Evolutionary conservation across 1,140 invertebrate species (phyloP), one percentile per base, ranked within the genome.

Genomic region (Drosophila tani): DNA sequence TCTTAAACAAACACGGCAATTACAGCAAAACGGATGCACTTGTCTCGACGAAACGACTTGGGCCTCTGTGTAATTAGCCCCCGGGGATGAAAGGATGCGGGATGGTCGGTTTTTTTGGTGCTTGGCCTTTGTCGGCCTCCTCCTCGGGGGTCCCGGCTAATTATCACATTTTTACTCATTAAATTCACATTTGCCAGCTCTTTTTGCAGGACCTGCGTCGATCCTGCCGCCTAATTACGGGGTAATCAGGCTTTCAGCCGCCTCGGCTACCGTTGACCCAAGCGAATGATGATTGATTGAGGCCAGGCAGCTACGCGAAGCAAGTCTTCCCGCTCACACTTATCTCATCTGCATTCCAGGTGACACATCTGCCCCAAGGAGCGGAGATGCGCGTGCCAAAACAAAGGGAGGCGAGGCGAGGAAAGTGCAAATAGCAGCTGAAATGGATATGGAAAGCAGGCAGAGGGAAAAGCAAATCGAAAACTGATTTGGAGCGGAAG

Each of bases 91-190:
- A 73, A 74, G 45, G 68, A 73, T 73, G 69, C 56, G 70, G 74
- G 58, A 45, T 67, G 53, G 53, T 40, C 19, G 49, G 56, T 58
- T 49, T 50, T 69, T 43, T 35, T 2, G 3, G 32, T 53, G 46
- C 65, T 35, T 41, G 67, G 55, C 73, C 80, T 85, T 85, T 90
- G 81, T 90, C 81, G 85, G 81, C 75, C 82, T 74, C 51, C 63
- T 73, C 81, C 51, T 75, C 78, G 85, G 70, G 55, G 68, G 70
- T 74, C 55, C 67, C 19, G 38, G 75, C 81, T 88, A 88, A 88
- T 91, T 88, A 88, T 88, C 85, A 90, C 85, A 90, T 88, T 88
- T 88, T 85, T 90, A 88, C 85, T 88, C 85, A 88, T 88, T 88
- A 88, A 88, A 90, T 88, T 85, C 81, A 81, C 85, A 88, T 88